Evolutionary conservation across 53 echinoderm and acorn worm species (phyloP).

Genomic region (Apostichopus leukothele): DNA sequence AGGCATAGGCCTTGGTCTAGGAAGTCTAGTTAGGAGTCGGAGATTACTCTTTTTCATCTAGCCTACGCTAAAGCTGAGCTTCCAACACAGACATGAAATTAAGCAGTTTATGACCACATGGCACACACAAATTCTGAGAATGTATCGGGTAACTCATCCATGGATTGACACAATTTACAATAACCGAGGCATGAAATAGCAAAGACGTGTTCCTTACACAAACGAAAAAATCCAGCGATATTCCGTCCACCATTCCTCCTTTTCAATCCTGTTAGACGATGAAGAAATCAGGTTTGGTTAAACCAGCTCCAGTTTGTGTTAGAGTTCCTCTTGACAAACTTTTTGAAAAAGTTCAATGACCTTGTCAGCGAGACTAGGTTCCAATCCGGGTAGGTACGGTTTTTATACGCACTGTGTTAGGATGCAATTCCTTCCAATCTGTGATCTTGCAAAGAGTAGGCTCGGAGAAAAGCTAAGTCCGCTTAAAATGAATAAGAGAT

Average conservation of each 20-base stretch:
- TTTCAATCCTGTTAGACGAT: not conserved
- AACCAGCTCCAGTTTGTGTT: not conserved
- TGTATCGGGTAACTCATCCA: no score
- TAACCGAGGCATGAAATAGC: no score
- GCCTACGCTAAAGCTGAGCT: no score
- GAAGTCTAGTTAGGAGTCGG: no score
- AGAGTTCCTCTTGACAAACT: not conserved
- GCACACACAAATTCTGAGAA: no score
- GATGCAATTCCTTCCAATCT: conserved; percentile 4
- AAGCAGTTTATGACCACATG: no score
- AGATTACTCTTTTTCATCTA: no score
- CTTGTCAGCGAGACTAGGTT: not conserved
- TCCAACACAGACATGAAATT: no score
- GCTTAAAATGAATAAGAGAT: not conserved
- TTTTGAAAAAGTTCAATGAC: conserved; percentile 1
- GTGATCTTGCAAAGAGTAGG: not conserved
- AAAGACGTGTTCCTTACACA: not conserved
- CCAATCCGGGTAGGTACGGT: not conserved
- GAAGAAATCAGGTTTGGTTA: not conserved
- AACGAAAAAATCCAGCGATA: not conserved
- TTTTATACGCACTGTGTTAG: not conserved
- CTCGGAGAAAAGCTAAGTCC: not conserved
- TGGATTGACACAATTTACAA: no score
- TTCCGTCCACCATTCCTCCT: not conserved
- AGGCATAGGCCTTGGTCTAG: no score